Evolutionary conservation across 1,140 invertebrate species (phyloP).

Genomic region (Bombus ignitus): DNA sequence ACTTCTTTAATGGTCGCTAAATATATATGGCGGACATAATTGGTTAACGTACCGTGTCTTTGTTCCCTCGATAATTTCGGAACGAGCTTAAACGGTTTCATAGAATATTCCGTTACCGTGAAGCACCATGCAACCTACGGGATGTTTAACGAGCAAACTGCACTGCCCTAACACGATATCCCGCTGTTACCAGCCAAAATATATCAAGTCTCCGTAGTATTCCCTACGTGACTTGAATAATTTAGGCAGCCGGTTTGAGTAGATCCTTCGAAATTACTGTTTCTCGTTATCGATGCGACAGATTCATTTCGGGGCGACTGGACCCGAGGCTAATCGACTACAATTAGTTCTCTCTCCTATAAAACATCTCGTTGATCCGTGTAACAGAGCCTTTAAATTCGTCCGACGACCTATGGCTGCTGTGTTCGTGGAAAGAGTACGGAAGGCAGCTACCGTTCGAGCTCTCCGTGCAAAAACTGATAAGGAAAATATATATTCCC

Average conservation of each 20-base stretch:
- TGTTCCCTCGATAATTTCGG: conserved; percentile 6
- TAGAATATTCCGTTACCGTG: conserved; percentile 14
- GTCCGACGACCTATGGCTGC: conserved; percentile 27
- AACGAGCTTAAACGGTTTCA: conserved; percentile 13
- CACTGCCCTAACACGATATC: background rate
- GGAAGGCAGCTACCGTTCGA: conserved; percentile 9
- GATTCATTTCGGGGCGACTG: background rate
- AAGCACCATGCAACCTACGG: background rate
- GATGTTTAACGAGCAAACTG: conserved; percentile 35
- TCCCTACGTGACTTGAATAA: background rate
- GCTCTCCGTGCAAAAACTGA: conserved; percentile 62
- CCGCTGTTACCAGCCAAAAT: background rate
- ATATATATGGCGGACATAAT: background rate
- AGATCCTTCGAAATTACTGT: background rate
- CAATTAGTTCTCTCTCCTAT: background rate
- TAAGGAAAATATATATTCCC: conserved; percentile 64
- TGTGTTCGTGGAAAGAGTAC: background rate
- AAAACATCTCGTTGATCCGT: conserved; percentile 49
- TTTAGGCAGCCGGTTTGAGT: background rate
- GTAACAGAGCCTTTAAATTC: conserved; percentile 56
- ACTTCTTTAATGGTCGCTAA: background rate
- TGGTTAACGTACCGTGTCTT: conserved; percentile 35
- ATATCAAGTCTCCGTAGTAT: background rate
- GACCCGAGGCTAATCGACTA: background rate
- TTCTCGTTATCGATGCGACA: background rate